Conservation (phyloP, 2,113 vertebrate genomes). For the Sinocyclocheilus maitianheensis region DNA sequence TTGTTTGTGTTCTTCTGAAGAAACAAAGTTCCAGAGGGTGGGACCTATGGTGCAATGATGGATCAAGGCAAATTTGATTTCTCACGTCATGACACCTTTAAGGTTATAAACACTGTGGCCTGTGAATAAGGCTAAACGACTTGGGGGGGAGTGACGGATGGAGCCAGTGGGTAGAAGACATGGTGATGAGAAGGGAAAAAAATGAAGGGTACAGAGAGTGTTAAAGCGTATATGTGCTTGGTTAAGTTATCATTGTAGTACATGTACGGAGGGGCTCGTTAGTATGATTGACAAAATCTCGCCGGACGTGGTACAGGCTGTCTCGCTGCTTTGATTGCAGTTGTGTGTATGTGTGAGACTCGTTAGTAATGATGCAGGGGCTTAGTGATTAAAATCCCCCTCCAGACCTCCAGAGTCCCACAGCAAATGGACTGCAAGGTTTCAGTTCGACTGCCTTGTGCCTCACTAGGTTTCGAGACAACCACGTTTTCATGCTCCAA, state of each 20-base stretch:
- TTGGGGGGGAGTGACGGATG: neutral
- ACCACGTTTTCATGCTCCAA: no score
- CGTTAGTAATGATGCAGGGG: slow-evolving; percentile 70
- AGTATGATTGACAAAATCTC: slow-evolving; percentile 8
- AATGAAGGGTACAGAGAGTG: neutral
- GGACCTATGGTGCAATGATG: no score
- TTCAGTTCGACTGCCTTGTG: slow-evolving; percentile 43
- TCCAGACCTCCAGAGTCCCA: slow-evolving; percentile 15
- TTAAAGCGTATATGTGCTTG: neutral
- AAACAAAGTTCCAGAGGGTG: no score
- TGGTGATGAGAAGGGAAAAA: neutral
- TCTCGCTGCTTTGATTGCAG: neutral
- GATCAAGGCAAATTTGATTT: neutral
- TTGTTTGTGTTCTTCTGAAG: no score
- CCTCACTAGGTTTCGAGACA: neutral
- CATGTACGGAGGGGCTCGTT: neutral
- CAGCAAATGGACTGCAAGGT: slow-evolving; percentile 68
- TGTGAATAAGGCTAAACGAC: slow-evolving; percentile 5
- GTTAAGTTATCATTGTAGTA: neutral
- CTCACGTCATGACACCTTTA: neutral
- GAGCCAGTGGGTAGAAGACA: neutral
- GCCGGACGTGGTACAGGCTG: neutral
- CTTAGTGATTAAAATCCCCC: slow-evolving; percentile 71
- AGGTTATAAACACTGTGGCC: neutral
- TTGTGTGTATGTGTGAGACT: slow-evolving; percentile 51